Base-by-base conservation (phyloP, 1,140 invertebrate species). In the Drosophila subobscura region DNA sequence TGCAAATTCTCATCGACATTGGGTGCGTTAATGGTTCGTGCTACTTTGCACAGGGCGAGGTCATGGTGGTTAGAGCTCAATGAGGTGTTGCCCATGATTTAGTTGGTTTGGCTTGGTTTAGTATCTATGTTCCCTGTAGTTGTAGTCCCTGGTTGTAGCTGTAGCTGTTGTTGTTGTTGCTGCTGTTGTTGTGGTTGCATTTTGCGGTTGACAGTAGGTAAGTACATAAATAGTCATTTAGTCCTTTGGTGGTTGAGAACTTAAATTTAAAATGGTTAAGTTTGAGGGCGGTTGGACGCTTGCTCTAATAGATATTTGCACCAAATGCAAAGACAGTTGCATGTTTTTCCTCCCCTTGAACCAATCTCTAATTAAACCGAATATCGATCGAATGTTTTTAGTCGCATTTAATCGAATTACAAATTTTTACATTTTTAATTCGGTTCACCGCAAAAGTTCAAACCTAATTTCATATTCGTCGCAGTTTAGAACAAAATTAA, bases 11-110 rank as follows among this genome's bases (percentile, higher is more conserved):
- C 59, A 57, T 52, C 50, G 52, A 56, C 50, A 56, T 64, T 77
- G 61, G 77, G 59, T 47, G 52, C 80, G 70, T 77, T 85, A 84
- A 84, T 85, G 80, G 67, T 50, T 84, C 59, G 71, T 72, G 76
- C 77, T 61, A 72, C 80, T 86, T 86, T 77, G 81, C 67, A 71
- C 72, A 71, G 47, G 29, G 46, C 46, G 45, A 59, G 80, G 80
- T 72, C 63, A 84, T 67, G 73, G 73, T 86, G 80, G 80, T 86
- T 86, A 81, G 80, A 66, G 81, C 77, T 56, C 81, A 85, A 85
- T 86, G 81, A 85, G 73, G 81, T 85, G 81, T 86, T 60, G 77
- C 81, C 29, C 77, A 51, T 85, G 81, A 85, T 80, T 80, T 77
- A 85, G 77, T 66, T 80, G 74, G 71, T 59, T 83, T 68, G 46